These are phyloP conservation scores for Chunga burmeisteri DNA, from an alignment of 2,113 vertebrate species.

Conservation along the genomic window DNA sequence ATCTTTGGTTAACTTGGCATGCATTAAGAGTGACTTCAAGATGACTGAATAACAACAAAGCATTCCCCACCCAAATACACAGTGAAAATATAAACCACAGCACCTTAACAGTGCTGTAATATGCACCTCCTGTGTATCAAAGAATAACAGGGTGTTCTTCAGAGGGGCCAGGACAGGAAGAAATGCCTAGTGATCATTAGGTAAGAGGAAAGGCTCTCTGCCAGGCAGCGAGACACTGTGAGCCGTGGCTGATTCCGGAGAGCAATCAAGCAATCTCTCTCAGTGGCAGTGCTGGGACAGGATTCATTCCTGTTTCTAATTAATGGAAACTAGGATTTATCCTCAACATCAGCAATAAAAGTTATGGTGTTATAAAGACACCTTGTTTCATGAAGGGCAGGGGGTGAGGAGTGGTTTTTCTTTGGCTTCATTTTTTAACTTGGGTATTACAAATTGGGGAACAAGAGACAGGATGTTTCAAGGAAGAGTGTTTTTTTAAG, in stretches of 20 bases:
- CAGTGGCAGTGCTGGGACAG: neutral
- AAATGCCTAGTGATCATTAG: neutral
- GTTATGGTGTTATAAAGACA: neutral
- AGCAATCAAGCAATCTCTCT: neutral
- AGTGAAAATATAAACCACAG: neutral
- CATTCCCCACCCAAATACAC: neutral
- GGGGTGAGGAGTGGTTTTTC: neutral
- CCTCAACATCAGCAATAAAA: neutral
- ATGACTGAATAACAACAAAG: constrained; percentile 38
- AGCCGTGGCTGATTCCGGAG: neutral
- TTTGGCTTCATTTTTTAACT: neutral
- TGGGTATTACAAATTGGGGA: neutral
- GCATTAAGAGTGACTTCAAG: neutral
- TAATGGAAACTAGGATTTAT: neutral
- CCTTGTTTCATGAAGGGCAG: neutral
- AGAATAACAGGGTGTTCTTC: neutral
- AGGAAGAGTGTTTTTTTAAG: neutral
- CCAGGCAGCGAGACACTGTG: neutral
- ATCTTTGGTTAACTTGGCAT: neutral
- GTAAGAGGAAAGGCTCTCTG: neutral
- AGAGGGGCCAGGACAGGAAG: neutral
- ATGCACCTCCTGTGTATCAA: neutral
- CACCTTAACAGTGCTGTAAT: neutral
- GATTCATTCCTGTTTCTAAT: neutral
- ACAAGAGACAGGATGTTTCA: neutral